Conservation (phyloP, 2,797 vertebrate genomes). For the Acipenser oxyrinchus region DNA sequence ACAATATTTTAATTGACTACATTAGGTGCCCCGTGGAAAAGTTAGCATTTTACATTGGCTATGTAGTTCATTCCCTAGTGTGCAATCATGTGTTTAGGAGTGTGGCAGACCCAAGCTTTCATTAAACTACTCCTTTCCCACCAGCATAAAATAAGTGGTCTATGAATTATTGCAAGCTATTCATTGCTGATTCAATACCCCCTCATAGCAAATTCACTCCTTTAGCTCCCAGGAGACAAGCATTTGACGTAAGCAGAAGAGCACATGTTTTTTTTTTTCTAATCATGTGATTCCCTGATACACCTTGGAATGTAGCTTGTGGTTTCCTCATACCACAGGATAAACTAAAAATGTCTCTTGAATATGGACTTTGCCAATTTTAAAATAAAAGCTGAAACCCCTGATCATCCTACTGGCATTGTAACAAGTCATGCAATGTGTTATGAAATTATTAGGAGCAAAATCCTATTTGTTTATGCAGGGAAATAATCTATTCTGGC, state of each 20-base stretch:
- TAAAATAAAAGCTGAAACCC: no score
- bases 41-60: neutral
- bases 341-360: neutral
- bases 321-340: neutral
- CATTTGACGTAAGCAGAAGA: neutral
- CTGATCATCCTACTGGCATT: no score
- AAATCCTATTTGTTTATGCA: no score
- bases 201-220: no score
- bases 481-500: no score
- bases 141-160: no score
- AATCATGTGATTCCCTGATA: neutral
- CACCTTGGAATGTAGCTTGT: neutral
- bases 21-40: conserved; percentile 3
- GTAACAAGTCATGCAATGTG: no score
- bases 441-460: no score
- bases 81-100: neutral
- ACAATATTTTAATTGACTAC: conserved; percentile 4
- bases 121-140: conserved; percentile 2
- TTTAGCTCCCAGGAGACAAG: no score
- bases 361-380: neutral
- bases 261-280: neutral
- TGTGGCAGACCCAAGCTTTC: neutral
- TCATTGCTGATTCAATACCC: no score
- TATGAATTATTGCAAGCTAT: no score
- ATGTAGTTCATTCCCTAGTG: neutral